phyloP scores from a whole-genome alignment of 2,888 invertebrate genomes.

The Hypomecis punctinalis region DNA sequence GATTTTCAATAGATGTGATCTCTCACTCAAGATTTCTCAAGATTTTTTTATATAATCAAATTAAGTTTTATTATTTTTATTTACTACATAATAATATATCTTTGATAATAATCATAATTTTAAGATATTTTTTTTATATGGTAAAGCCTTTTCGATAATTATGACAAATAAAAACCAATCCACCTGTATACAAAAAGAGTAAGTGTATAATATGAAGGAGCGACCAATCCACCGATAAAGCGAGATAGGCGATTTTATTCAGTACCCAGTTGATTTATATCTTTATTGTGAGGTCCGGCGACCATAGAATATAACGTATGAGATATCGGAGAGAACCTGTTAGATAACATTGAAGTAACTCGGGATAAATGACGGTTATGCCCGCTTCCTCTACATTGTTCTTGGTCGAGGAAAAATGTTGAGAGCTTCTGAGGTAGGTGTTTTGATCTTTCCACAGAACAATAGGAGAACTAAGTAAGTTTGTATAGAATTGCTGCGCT shows the following conservation, averaged over 20 bases:
- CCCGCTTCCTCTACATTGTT: constrained; percentile 36
- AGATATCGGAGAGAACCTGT: constrained; percentile 43
- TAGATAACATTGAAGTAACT: constrained; percentile 38
- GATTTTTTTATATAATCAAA: too few species aligned
- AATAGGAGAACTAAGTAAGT: too few species aligned
- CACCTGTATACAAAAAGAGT: constrained; percentile 53
- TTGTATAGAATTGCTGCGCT: too few species aligned
- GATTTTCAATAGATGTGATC: too few species aligned
- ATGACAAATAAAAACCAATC: not conserved
- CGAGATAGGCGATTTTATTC: constrained; percentile 77
- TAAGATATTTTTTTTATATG: too few species aligned
- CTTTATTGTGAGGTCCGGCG: constrained; percentile 70
- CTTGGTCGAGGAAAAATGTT: constrained; percentile 3
- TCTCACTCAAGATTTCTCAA: too few species aligned
- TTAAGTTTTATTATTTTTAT: too few species aligned
- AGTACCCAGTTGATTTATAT: constrained; percentile 77
- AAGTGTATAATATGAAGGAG: constrained; percentile 66
- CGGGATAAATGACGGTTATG: constrained; percentile 32
- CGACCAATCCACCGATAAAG: constrained; percentile 67
- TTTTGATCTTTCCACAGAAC: too few species aligned
- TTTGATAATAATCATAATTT: too few species aligned
- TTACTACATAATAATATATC: too few species aligned
- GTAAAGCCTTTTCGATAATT: too few species aligned
- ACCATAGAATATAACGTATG: constrained; percentile 46
- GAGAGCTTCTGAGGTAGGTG: not conserved